Evolutionary conservation across 1,140 invertebrate genomes (phyloP).

Genomic region (Pseudomyrmex flavicornis): DNA sequence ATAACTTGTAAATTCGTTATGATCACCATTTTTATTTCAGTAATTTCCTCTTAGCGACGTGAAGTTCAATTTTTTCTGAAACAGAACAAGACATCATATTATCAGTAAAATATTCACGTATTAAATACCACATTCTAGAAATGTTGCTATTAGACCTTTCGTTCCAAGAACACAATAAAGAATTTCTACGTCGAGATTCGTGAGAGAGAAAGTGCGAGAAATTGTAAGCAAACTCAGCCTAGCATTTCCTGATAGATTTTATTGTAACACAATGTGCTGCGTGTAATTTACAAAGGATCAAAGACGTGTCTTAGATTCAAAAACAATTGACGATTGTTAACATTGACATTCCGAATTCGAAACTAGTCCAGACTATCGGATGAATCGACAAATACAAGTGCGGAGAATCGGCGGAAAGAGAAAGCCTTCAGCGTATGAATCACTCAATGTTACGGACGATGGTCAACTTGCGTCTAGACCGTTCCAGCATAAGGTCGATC

Average conservation of each 20-base stretch:
- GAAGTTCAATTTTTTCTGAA: conserved; percentile 75
- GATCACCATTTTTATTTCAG: background rate
- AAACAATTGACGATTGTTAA: background rate
- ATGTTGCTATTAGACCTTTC: too few relatives aligned
- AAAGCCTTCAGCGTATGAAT: conserved; percentile 68
- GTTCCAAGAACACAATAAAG: background rate
- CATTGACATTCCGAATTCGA: background rate
- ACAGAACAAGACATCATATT: conserved; percentile 53
- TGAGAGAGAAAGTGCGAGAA: conserved; percentile 33
- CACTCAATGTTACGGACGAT: conserved; percentile 48
- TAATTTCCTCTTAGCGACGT: conserved; percentile 25
- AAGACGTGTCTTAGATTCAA: background rate
- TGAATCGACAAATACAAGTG: background rate
- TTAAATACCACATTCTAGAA: background rate
- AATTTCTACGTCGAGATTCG: background rate
- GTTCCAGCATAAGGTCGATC: conserved; percentile 38
- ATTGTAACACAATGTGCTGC: background rate
- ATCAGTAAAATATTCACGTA: background rate
- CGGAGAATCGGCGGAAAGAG: conserved; percentile 70
- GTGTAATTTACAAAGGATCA: background rate
- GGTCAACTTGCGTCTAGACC: conserved; percentile 36
- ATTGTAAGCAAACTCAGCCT: background rate
- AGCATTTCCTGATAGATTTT: background rate
- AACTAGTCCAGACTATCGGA: background rate
- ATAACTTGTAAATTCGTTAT: too few relatives aligned